Evolutionary conservation across 2,888 invertebrate genomes (phyloP).

Genomic region (Eupelmus urozonus): DNA sequence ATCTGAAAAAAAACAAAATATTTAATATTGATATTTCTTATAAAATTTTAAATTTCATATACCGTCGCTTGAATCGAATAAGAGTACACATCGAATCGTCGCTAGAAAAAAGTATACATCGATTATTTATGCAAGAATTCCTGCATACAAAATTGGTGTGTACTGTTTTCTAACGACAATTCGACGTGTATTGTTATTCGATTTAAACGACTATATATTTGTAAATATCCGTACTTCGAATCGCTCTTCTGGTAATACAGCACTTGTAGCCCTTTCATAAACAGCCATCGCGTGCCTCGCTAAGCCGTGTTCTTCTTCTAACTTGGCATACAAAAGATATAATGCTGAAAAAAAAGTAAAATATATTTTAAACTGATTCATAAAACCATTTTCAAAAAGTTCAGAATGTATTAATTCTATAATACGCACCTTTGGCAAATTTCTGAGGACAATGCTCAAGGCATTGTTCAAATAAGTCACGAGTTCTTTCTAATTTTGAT

Average conservation of each 20-base stretch:
- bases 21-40: constrained; percentile 20
- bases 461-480: constrained; percentile 99
- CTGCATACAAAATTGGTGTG: no score
- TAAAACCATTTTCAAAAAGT: constrained; percentile 8
- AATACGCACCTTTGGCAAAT: constrained; percentile 87
- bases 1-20: constrained; percentile 80
- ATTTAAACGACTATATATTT: constrained; percentile 6
- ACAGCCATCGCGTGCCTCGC: constrained; percentile 99
- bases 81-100: no score
- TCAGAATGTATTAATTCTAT: no score
- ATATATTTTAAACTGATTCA: not conserved
- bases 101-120: no score
- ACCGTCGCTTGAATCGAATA: no score
- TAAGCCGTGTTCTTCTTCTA: constrained; percentile 98
- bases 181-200: no score
- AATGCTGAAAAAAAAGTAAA: constrained; percentile 79
- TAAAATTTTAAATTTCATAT: no score
- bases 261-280: constrained; percentile 95
- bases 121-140: no score
- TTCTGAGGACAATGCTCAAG: constrained; percentile 97
- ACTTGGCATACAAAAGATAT: constrained; percentile 96
- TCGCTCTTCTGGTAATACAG: constrained; percentile 95
- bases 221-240: constrained; percentile 83
- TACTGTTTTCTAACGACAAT: no score
- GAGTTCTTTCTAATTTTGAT: constrained; percentile 94